Conservation (phyloP, 2,888 invertebrate species). For the Platynereis dumerilii region DNA sequence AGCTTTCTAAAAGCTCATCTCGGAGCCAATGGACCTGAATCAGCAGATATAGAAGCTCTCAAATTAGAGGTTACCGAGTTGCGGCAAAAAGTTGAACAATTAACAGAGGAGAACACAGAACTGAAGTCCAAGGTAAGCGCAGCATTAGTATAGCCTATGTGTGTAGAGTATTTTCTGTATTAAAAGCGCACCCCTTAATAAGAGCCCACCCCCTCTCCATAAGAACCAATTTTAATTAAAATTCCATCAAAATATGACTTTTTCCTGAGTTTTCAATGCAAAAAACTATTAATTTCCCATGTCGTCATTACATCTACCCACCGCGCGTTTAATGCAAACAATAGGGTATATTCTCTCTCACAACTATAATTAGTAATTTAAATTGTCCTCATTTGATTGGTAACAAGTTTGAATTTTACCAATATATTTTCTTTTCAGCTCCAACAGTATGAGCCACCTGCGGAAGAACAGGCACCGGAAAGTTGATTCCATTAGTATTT, state of each 20-base stretch:
- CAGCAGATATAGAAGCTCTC: constrained; percentile 62
- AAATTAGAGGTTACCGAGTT: constrained; percentile 62
- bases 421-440: constrained; percentile 37
- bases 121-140: constrained; percentile 55
- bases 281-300: no score
- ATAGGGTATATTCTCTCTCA: no score
- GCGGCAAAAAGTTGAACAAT: constrained; percentile 55
- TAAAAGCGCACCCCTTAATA: no score
- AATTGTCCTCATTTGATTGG: no score
- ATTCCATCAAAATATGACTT: no score
- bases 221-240: not conserved
- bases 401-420: no score
- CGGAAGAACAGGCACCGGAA: constrained; percentile 42
- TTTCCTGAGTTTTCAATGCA: no score
- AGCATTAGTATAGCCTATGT: not conserved
- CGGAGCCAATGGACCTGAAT: constrained; percentile 59
- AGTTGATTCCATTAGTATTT: no score
- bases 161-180: no score
- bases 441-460: constrained; percentile 42
- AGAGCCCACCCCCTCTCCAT: not conserved
- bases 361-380: no score
- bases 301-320: no score
- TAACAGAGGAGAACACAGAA: constrained; percentile 59
- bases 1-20: constrained; percentile 61
- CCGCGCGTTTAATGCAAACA: no score